These are phyloP conservation scores for Eucera pruinosa DNA, from an alignment of 2,888 invertebrate genomes.

Conservation along the genomic window DNA sequence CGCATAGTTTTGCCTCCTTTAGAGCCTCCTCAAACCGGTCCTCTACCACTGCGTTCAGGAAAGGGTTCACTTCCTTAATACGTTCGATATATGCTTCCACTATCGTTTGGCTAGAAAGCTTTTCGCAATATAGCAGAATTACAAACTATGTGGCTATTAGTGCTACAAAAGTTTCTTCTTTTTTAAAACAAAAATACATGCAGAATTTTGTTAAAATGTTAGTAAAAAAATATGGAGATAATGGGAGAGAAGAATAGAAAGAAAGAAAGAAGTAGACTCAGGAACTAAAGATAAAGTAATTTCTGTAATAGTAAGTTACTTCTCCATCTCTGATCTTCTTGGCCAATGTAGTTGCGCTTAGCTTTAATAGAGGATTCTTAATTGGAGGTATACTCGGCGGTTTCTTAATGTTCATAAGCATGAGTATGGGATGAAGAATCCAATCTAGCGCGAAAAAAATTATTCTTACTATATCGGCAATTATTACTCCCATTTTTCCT, in stretches of 20 bases:
- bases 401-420: constrained; percentile 46
- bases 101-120: constrained; percentile 90
- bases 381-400: constrained; percentile 68
- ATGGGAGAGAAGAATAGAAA: neutral
- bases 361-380: constrained; percentile 72
- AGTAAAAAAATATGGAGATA: neutral
- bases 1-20: constrained; percentile 90
- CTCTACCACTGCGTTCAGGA: constrained; percentile 92
- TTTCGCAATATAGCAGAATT: neutral
- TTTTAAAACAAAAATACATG: neutral
- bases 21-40: constrained; percentile 91
- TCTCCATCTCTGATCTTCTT: constrained; percentile 76
- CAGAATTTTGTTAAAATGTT: neutral
- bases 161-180: neutral
- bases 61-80: constrained; percentile 91
- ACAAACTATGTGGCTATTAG: neutral
- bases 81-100: constrained; percentile 90
- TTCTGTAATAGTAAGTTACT: constrained; percentile 68
- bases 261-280: neutral
- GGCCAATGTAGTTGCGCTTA: constrained; percentile 76
- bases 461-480: fast-evolving
- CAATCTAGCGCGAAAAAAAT: neutral
- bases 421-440: constrained; percentile 42
- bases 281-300: neutral
- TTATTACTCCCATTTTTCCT: constrained; percentile 10